Evolutionary conservation across 2,113 vertebrate species (phyloP), one percentile per base, ranked within the genome.

Genomic region (Ageneiosus marmoratus): DNA sequence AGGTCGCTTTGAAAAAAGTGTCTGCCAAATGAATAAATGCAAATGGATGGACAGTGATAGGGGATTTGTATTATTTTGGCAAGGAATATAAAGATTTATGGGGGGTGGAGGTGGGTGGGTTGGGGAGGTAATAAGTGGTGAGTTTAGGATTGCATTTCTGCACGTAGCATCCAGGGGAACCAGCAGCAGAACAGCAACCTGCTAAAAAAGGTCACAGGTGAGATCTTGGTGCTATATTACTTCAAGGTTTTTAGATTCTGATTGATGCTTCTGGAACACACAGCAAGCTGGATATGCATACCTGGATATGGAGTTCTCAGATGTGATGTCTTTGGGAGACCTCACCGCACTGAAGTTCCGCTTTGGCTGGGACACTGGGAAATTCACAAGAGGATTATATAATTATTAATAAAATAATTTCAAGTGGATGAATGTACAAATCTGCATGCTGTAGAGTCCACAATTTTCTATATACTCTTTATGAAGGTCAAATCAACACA

Each of bases 111-210:
- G 22, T 75, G 83, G 41, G 56, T 85, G 83, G 58, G 88, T 46
- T 75, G 83, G 41, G 56, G 86, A 82, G 58, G 88, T 46, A 76
- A 60, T 72, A 18, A 80, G 72, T 27, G 77, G 60, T 83, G 69
- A 86, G 89, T 94, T 86, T 97, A 98, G 62, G 97, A 96, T 92
- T 96, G 97, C 96, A 97, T 96, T 93, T 98, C 96, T 0, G 96
- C 95, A 46, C 96, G 95, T 76, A 98, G 94, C 95, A 98, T 97
- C 97, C 97, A 98, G 5, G 97, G 97, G 81, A 98, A 98, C 97
- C 97, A 98, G 88, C 97, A 98, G 90, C 97, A 97, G 93, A 98
- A 98, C 84, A 98, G 95, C 90, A 98, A 93, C 93, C 97, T 98
- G 93, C 86, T 87, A 76, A 16, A 84, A 83, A 50, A 22, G 6